Conservation (phyloP, 2,113 vertebrate genomes). For the Oncorhynchus keta region DNA sequence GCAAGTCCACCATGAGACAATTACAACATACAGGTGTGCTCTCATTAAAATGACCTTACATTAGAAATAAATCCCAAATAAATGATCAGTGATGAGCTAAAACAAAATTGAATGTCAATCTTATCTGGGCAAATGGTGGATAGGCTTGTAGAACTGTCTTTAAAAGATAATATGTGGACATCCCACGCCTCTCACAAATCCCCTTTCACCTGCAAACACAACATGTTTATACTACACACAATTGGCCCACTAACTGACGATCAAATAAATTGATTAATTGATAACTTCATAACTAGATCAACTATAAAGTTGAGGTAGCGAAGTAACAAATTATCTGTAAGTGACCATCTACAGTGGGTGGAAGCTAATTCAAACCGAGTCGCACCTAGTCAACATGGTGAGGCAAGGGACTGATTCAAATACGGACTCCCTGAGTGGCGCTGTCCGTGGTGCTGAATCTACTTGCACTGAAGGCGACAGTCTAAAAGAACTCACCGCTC, state of each 20-base stretch:
- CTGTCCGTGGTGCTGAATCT: not conserved
- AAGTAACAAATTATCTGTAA: no score
- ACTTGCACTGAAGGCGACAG: not conserved
- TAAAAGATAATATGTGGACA: not conserved
- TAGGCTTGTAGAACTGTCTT: not conserved
- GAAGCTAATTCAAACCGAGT: not conserved
- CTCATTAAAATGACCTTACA: no score
- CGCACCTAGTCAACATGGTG: not conserved
- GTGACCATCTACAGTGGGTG: not conserved
- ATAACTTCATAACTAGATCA: no score
- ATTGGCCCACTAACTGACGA: not conserved
- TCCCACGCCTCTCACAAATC: not conserved
- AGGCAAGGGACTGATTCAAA: not conserved
- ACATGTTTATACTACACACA: not conserved
- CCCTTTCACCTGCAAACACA: not conserved
- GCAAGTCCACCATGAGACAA: no score
- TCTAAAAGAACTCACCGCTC: constrained; percentile 2
- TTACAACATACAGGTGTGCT: no score
- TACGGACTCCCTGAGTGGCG: not conserved
- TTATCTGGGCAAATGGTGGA: no score
- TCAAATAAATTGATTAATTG: not conserved
- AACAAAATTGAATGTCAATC: no score
- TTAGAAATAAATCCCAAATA: no score
- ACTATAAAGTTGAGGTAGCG: no score
- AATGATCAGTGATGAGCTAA: no score